Percentiles rank a stretch among this genome's conserved stretches.
Conservation (phyloP, 2,888 invertebrate genomes). For the Sclerodermus sp. region DNA sequence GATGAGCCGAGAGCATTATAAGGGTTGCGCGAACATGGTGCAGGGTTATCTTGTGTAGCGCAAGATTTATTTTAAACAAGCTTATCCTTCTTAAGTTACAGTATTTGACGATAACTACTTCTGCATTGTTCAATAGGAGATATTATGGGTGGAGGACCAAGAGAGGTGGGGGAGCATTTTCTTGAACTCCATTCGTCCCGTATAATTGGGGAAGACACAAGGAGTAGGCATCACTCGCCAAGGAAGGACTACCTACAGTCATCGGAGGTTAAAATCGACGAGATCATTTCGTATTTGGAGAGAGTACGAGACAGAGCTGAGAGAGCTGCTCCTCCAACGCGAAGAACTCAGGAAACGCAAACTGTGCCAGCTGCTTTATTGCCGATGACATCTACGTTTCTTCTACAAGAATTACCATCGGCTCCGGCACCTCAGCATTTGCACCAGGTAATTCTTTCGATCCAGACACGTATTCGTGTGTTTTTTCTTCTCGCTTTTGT, state of each 20-base stretch:
- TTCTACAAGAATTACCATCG: constrained; percentile 49
- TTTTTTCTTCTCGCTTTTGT: too few relatives aligned
- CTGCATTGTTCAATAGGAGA: constrained; percentile 41
- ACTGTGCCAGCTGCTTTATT: constrained; percentile 46
- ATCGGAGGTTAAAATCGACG: constrained; percentile 45
- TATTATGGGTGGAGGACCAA: constrained; percentile 47
- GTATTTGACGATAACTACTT: too few relatives aligned
- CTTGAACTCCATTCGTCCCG: constrained; percentile 49
- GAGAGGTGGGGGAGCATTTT: constrained; percentile 52
- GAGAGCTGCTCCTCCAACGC: constrained; percentile 46
- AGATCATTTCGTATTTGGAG: constrained; percentile 48
- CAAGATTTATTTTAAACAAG: too few relatives aligned
- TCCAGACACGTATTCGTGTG: background rate
- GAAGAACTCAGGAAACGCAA: constrained; percentile 54
- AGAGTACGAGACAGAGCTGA: constrained; percentile 50
- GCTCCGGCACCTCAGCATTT: constrained; percentile 39
- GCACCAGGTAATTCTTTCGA: constrained; percentile 41
- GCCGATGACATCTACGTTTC: constrained; percentile 45
- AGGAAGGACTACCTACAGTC: constrained; percentile 46
- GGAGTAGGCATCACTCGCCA: constrained; percentile 40
- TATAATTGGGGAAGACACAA: constrained; percentile 38
- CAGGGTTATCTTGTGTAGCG: too few relatives aligned
- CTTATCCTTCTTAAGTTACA: too few relatives aligned
- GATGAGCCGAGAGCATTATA: too few relatives aligned
- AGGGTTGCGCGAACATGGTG: too few relatives aligned